phyloP scores from a whole-genome alignment of 2,797 vertebrate genomes.

The Sebastiscus tertius region DNA sequence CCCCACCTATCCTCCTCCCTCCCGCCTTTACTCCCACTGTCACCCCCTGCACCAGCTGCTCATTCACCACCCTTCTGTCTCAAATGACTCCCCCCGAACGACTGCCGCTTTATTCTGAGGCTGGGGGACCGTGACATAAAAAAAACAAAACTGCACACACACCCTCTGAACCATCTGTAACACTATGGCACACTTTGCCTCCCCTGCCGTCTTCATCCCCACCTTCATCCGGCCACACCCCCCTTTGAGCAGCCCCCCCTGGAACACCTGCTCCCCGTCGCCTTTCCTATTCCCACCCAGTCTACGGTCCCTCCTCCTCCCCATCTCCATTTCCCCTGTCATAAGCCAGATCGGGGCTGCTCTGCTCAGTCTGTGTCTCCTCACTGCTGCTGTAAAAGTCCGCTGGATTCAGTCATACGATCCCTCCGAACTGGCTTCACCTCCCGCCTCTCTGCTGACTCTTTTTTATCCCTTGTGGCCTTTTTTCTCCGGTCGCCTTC shows the following conservation, averaged over 20 bases:
- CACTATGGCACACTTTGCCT: conserved; percentile 24
- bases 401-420: background rate
- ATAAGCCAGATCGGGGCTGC: background rate
- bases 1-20: background rate
- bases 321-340: conserved; percentile 13
- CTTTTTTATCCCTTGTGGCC: conserved; percentile 3
- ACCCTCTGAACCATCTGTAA: background rate
- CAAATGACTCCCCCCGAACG: conserved; percentile 4
- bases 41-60: conserved; percentile 59
- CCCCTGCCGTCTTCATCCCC: background rate
- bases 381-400: background rate
- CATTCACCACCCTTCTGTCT: conserved; percentile 27
- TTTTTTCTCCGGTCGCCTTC: background rate
- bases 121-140: conserved; percentile 11
- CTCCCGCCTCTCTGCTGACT: background rate
- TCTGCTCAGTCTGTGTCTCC: background rate
- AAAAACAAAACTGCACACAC: background rate
- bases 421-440: background rate
- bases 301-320: background rate
- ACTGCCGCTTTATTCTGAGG: conserved; percentile 20
- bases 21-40: background rate
- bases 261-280: conserved; percentile 67
- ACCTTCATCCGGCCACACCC: conserved; percentile 39
- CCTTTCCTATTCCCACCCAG: conserved; percentile 14
- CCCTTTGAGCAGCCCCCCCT: background rate